Base-by-base conservation (phyloP, 2,113 vertebrate species). In the Trogon melanurus region DNA sequence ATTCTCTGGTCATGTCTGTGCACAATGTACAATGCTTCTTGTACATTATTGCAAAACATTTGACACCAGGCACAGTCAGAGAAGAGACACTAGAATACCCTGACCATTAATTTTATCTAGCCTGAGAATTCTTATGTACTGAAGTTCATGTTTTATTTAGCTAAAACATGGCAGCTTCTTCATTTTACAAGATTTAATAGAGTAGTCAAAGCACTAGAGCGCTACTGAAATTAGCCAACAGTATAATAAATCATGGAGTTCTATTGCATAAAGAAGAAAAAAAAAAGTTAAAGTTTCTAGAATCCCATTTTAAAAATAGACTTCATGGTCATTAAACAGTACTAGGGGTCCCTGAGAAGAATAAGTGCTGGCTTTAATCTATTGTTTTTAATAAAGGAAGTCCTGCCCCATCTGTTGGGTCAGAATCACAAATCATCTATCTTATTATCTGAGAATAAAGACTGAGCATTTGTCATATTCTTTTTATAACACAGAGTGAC, bases 381-480 rank as follows among this genome's bases (percentile, higher is more conserved):
- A 91, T 96, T 97, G 83, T 96, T 96, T 96, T 96, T 96, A 96
- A 97, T 97, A 96, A 97, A 97, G 84, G 86, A 73, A 93, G 84
- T 94, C 85, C 91, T 93, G 95, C 70, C 88, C 69, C 60, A 82
- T 94, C 91, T 93, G 78, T 61, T 89, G 88, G 96, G 96, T 95
- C 85, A 97, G 72, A 97, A 97, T 96, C 89, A 95, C 93, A 98
- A 97, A 97, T 96, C 95, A 97, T 96, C 85, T 84, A 92, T 94
- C 90, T 96, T 95, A 92, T 95, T 97, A 97, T 96, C 93, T 91
- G 50, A 95, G 97, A 96, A 97, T 93, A 97, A 97, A 95, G 94
- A 72, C 51, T 57, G 47, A 93, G 88, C 87, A 96, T 97, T 95
- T 93, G 93, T 97, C 90, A 97, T 89, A 97, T 96, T 95, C 95